Base-by-base conservation (phyloP, 2,888 invertebrate genomes). In the Philereme transversata region DNA sequence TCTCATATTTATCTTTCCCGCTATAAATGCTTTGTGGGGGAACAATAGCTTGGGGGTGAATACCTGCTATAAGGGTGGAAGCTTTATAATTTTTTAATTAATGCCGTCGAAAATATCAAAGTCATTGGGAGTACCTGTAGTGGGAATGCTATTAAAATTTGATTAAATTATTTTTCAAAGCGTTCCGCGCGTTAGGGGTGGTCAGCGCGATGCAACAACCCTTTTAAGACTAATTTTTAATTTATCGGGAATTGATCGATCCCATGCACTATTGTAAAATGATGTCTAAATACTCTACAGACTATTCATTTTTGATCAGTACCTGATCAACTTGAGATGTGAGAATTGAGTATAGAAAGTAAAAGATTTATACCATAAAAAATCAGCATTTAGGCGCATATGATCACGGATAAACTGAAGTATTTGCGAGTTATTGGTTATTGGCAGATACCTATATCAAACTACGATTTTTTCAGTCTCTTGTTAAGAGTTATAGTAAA, bases 31-130 rank as follows among this genome's bases (percentile, higher is more conserved):
- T 68, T 62, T 60, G 57, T 64, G 60, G 59, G 57, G 56, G 70
- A 70, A 70, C 70, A 70, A 70, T 65, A 62, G 77, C 70, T 65
- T 74, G 69, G 72, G 77, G 73, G 66, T 76, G 76, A 71, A 77
- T 51, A 36, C 35, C 41, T 49, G 46, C 47, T 57, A 34, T 46
- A 33, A 54, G 62, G 62, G 51, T 62, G 49, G 88, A 88, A 90
- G 91, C 91, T 90, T 88, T 90, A 91, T 90, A 91, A 88, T 90
- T 92, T 92, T 92, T 93, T 92, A 92, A 92, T 93, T 92, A 92
- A 92, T 90, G 74, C 84, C 80, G 83, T 81, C 82, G 86, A 87
- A 92, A 92, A 92, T 90, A 92, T 92, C 91, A 91, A 92, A 92
- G 92, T 92, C 92, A 92, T 86, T 82, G 84, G 76, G 72, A 76